These are phyloP conservation scores for Dunckerocampus dactyliophorus DNA, from an alignment of 2,113 vertebrate genomes.

Conservation along the genomic window DNA sequence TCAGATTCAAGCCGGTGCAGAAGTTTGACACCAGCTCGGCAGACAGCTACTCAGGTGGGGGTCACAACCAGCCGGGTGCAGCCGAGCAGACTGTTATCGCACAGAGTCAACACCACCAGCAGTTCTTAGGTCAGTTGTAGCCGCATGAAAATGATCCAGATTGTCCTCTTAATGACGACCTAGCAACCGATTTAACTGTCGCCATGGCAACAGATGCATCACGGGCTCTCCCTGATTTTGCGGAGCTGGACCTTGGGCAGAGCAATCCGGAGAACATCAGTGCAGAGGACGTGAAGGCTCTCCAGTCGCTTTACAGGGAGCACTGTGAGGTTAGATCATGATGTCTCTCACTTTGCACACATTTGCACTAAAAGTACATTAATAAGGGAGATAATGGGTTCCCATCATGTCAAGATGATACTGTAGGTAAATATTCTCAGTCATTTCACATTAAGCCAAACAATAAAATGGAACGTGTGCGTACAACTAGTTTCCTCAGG, in stretches of 20 bases:
- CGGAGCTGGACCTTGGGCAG: conserved; percentile 79
- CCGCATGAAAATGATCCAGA: background rate
- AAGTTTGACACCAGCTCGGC: conserved; percentile 82
- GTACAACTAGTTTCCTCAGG: no score
- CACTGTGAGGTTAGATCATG: conserved; percentile 88
- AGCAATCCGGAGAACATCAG: conserved; percentile 79
- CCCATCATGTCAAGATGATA: no score
- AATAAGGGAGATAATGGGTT: no score
- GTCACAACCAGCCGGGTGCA: conserved; percentile 70
- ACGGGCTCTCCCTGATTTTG: conserved; percentile 89
- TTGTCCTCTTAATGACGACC: background rate
- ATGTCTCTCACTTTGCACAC: background rate
- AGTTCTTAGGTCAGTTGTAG: conserved; percentile 84
- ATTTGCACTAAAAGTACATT: no score
- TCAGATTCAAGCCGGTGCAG: conserved; percentile 86
- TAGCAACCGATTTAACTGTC: background rate
- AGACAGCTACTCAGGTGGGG: conserved; percentile 76
- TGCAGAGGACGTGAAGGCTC: conserved; percentile 81
- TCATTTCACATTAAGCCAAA: no score
- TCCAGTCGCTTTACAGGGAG: conserved; percentile 89
- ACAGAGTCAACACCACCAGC: conserved; percentile 96
- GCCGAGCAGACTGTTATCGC: conserved; percentile 87
- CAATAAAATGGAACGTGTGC: no score
- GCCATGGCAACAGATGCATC: conserved; percentile 77
- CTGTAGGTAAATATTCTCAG: no score